These are phyloP conservation scores for Archegozetes longisetosus DNA, from an alignment of 1,140 invertebrate species.

Conservation along the genomic window DNA sequence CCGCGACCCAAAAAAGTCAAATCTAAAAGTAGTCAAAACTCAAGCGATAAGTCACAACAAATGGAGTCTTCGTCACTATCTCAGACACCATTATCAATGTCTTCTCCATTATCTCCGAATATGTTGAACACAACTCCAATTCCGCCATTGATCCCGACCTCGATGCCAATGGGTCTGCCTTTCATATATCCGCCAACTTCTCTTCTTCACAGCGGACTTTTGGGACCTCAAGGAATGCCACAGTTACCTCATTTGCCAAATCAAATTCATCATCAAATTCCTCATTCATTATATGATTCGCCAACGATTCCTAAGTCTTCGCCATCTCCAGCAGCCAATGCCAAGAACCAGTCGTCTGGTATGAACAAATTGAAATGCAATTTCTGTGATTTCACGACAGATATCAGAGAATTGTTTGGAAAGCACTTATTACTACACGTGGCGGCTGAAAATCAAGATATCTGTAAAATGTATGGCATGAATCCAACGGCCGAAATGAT, in stretches of 20 bases:
- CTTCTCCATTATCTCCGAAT: background rate
- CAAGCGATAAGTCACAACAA: background rate
- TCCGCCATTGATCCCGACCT: background rate
- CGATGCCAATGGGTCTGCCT: background rate
- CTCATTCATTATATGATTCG: background rate
- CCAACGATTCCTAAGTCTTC: background rate
- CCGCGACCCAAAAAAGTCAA: conserved; percentile 42
- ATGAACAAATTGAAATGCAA: conserved; percentile 26
- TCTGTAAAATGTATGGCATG: background rate
- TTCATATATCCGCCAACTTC: background rate
- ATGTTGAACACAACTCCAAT: background rate
- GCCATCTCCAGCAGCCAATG: background rate
- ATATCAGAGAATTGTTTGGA: conserved; percentile 26
- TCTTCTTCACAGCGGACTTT: background rate
- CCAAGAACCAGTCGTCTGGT: background rate
- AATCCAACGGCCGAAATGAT: background rate
- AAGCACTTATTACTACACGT: conserved; percentile 33
- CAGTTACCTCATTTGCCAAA: too few species aligned
- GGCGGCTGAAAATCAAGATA: conserved; percentile 25
- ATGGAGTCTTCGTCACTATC: background rate
- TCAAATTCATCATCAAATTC: background rate
- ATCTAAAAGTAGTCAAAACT: background rate
- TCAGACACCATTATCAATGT: background rate
- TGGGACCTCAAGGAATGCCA: background rate
- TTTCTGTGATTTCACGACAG: conserved; percentile 31